Conservation (phyloP, 2,113 vertebrate genomes). For the Xiphias gladius region DNA sequence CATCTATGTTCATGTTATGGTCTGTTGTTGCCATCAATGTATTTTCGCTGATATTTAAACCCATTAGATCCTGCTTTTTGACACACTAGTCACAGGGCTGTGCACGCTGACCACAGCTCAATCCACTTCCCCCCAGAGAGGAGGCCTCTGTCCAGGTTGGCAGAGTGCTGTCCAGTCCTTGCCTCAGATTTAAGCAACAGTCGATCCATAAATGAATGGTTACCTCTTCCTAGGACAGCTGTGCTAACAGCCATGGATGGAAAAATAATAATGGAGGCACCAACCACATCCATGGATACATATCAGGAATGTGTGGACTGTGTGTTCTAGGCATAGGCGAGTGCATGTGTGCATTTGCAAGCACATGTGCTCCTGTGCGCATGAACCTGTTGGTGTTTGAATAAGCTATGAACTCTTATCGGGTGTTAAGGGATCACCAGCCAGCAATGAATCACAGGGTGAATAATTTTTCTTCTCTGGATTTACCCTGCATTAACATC, state of each 20-base stretch:
- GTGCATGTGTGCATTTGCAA: neutral
- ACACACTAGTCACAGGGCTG: conserved; percentile 9
- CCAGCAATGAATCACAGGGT: conserved; percentile 47
- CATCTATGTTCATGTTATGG: conserved; percentile 38
- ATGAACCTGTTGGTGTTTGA: conserved; percentile 8
- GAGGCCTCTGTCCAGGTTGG: conserved; percentile 50
- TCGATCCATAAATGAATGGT: conserved; percentile 67
- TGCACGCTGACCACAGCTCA: conserved; percentile 12
- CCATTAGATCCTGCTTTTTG: conserved; percentile 14
- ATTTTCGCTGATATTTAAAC: conserved; percentile 37
- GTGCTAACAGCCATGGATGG: conserved; percentile 55
- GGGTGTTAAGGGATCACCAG: conserved; percentile 44
- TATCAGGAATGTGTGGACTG: conserved; percentile 34
- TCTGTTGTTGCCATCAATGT: conserved; percentile 23
- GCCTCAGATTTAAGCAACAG: conserved; percentile 56
- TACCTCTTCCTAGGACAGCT: conserved; percentile 66
- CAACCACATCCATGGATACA: conserved; percentile 51
- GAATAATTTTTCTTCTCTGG: conserved; percentile 32
- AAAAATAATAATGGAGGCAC: conserved; percentile 57
- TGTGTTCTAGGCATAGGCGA: neutral
- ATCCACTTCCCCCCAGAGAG: neutral
- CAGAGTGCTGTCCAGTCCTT: conserved; percentile 11
- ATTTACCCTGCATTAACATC: conserved; percentile 25
- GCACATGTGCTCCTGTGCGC: neutral
- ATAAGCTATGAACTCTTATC: conserved; percentile 25